phyloP scores from a whole-genome alignment of 2,888 invertebrate species.

The Thymelicus lineola region DNA sequence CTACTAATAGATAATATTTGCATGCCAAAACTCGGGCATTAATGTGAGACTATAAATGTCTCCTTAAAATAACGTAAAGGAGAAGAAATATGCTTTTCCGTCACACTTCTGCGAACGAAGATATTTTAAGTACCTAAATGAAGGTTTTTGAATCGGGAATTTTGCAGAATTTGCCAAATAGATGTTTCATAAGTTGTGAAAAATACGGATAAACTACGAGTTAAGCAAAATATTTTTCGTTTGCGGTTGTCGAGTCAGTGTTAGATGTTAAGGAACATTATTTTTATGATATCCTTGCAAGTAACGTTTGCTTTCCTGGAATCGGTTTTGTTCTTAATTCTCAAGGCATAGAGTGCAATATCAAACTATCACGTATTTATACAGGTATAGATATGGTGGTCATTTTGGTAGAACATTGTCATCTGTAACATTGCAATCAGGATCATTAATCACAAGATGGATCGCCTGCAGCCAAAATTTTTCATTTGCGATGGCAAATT shows the following conservation, averaged over 20 bases:
- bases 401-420: slow-evolving; percentile 39
- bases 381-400: slow-evolving; percentile 10
- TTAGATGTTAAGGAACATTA: slow-evolving; percentile 1
- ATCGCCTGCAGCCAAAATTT: slow-evolving; percentile 36
- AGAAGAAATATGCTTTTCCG: no score
- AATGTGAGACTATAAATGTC: no score
- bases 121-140: neutral
- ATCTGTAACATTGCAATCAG: slow-evolving; percentile 42
- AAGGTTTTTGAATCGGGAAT: neutral
- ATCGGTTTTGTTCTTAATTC: neutral
- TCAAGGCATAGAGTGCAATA: slow-evolving; percentile 6
- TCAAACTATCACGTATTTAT: neutral
- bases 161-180: neutral
- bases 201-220: neutral
- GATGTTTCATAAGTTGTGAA: neutral
- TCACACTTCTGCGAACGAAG: neutral
- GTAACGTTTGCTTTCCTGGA: neutral
- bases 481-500: slow-evolving; percentile 37
- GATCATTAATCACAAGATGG: slow-evolving; percentile 45
- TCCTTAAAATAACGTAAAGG: no score
- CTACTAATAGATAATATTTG: no score
- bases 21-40: no score
- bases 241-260: neutral
- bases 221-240: neutral
- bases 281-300: slow-evolving; percentile 15